Evolutionary conservation across 2,113 vertebrate species (phyloP).

Genomic region (Ornithorhynchus anatinus): DNA sequence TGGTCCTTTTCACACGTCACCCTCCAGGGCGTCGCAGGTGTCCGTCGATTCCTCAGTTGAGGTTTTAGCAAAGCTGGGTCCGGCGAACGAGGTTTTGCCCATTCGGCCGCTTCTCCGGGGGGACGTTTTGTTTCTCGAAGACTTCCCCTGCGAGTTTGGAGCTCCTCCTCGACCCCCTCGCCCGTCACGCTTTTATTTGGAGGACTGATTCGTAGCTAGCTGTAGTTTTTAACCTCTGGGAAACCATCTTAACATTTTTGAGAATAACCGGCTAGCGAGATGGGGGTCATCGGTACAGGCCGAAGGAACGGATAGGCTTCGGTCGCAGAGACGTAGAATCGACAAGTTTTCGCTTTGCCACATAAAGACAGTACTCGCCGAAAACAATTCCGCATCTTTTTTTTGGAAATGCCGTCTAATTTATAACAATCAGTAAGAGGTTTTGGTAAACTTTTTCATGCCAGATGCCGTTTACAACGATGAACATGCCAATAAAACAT

Average conservation of each 20-base stretch:
- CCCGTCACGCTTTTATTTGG: constrained; percentile 62
- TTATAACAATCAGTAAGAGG: constrained; percentile 79
- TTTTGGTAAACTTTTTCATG: constrained; percentile 85
- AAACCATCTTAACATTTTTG: constrained; percentile 59
- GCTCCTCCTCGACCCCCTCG: constrained; percentile 61
- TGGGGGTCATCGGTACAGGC: constrained; percentile 59
- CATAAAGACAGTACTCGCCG: constrained; percentile 62
- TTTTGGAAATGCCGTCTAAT: constrained; percentile 75
- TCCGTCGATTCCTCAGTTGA: constrained; percentile 65
- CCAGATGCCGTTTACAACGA: constrained; percentile 92
- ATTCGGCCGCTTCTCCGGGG: constrained; percentile 61
- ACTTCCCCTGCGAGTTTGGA: constrained; percentile 62
- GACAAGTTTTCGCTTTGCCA: constrained; percentile 68
- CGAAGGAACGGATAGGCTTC: constrained; percentile 64
- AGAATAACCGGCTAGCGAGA: constrained; percentile 54
- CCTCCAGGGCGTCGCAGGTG: constrained; percentile 62
- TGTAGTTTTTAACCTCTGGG: constrained; percentile 62
- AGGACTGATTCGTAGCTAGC: constrained; percentile 62
- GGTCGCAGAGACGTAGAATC: constrained; percentile 64
- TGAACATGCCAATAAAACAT: constrained; percentile 96
- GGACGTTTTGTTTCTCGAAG: constrained; percentile 67
- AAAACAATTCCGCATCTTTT: constrained; percentile 70
- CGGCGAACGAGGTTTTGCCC: constrained; percentile 67
- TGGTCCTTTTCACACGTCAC: constrained; percentile 65
- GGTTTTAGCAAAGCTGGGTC: constrained; percentile 67